Base-by-base conservation (phyloP, 2,888 invertebrate species). In the Cenopis cana region DNA sequence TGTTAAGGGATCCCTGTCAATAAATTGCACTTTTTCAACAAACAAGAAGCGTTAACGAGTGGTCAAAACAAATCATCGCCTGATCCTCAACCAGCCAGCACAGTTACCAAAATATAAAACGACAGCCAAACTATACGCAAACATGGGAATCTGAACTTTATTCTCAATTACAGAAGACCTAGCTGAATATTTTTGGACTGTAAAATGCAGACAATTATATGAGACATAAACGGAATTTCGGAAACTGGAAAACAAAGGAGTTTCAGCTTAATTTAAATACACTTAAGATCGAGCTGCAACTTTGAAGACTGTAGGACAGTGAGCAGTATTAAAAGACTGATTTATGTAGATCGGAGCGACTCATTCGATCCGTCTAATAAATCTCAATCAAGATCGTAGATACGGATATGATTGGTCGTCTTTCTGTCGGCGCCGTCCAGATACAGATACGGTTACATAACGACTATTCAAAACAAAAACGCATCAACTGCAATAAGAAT, bases 341-440 rank as follows among this genome's bases (percentile, higher is more conserved):
- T 77, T 77, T 75, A 82, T 74, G 71, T 78, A 82, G 81, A 83
- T 80, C 82, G 82, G 79, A 81, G 82, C 84, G 83, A 79, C 84
- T 79, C 77, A 77, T 80, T 79, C 82, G 85, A 84, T 87, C 82
- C 82, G 86, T 82, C 88, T 82, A 89, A 91, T 91, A 91, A 91
- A 91, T 91, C 91, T 91, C 87, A 89, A 91, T 91, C 91, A 91
- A 90, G 91, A 91, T 91, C 81, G 76, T 78, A 81, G 89, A 87
- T 85, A 85, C 83, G 89, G 89, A 89, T 90, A 83, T 82, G 84
- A 83, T 82, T 74, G 75, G 76, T 81, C 80, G 87, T 78, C 81
- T 82, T 82, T 84, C 83, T 89, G 88, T 89, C 88, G 88, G 88
- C 87, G 84, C 79, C 81, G 76, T 73, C 69, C 73, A 75, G 83